A percentile compares a stretch with the other conserved stretches of the same genome.
These are phyloP conservation scores for Drosophila borborema DNA, from an alignment of 2,888 invertebrate genomes.

Conservation along the genomic window DNA sequence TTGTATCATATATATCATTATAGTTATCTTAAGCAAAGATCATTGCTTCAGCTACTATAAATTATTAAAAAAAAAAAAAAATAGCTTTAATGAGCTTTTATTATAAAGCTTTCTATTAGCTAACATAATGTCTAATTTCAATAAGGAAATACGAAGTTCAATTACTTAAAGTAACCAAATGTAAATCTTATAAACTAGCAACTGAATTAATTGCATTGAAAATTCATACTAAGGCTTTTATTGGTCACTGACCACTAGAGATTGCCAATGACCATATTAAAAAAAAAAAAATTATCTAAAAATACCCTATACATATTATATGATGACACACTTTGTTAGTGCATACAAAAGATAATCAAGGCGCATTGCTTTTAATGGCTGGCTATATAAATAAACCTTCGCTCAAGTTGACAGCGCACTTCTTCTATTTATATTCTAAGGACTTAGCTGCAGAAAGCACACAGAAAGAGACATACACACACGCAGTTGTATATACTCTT, in stretches of 20 bases:
- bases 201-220: not conserved
- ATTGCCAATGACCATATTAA: too few species aligned
- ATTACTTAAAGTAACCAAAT: too few species aligned
- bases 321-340: conserved; percentile 17
- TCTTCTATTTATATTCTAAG: conserved; percentile 18
- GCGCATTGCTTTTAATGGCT: conserved; percentile 37
- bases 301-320: not conserved
- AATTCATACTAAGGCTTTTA: not conserved
- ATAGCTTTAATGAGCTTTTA: too few species aligned
- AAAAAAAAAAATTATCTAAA: not conserved
- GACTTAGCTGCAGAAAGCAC: conserved; percentile 18
- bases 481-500: not conserved
- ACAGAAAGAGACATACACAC: conserved; percentile 7
- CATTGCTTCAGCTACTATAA: too few species aligned
- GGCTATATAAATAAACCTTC: conserved; percentile 56
- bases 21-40: too few species aligned
- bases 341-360: conserved; percentile 37
- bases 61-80: too few species aligned
- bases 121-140: too few species aligned
- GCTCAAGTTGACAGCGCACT: conserved; percentile 63
- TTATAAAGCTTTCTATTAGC: too few species aligned
- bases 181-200: not conserved
- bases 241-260: not conserved
- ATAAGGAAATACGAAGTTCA: too few species aligned
- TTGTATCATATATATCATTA: too few species aligned